Conservation (phyloP, 1,140 invertebrate species). For the Drosophila lini region DNA sequence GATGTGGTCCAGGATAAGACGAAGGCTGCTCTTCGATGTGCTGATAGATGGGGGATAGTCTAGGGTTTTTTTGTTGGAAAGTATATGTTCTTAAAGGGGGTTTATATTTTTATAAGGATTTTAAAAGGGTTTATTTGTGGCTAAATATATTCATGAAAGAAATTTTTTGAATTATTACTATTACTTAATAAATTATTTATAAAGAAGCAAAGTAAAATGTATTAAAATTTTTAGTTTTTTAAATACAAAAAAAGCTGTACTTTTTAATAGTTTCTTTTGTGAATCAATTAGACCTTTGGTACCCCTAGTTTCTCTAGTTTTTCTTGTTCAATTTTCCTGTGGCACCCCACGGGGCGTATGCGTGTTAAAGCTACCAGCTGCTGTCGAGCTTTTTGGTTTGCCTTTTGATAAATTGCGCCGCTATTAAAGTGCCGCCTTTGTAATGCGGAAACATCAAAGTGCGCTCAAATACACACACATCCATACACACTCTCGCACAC, state of each 20-base stretch:
- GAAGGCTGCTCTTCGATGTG: constrained; percentile 42
- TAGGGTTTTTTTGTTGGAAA: not conserved
- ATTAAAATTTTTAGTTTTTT: not conserved
- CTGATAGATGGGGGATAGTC: constrained; percentile 26
- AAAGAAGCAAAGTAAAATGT: not conserved
- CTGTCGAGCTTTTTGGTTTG: constrained; percentile 62
- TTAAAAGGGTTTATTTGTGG: not conserved
- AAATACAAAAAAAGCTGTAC: too few relatives aligned
- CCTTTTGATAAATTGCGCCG: constrained; percentile 69
- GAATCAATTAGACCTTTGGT: not conserved
- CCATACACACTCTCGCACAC: constrained; percentile 23
- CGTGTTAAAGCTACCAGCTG: constrained; percentile 70
- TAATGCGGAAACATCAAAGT: constrained; percentile 76
- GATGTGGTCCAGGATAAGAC: constrained; percentile 69
- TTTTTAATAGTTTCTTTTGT: not conserved
- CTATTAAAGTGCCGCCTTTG: constrained; percentile 77
- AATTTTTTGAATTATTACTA: not conserved
- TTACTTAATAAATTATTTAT: too few relatives aligned
- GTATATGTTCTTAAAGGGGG: not conserved
- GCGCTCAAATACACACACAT: constrained; percentile 49
- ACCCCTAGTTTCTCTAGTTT: constrained; percentile 9
- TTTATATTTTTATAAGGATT: not conserved
- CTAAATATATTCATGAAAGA: not conserved
- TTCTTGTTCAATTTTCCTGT: not conserved
- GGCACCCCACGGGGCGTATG: constrained; percentile 67